A percentile compares a stretch with the other conserved stretches of the same genome.
Evolutionary conservation across 2,888 invertebrate species (phyloP).

Genomic region (Luffia ferchaultella): DNA sequence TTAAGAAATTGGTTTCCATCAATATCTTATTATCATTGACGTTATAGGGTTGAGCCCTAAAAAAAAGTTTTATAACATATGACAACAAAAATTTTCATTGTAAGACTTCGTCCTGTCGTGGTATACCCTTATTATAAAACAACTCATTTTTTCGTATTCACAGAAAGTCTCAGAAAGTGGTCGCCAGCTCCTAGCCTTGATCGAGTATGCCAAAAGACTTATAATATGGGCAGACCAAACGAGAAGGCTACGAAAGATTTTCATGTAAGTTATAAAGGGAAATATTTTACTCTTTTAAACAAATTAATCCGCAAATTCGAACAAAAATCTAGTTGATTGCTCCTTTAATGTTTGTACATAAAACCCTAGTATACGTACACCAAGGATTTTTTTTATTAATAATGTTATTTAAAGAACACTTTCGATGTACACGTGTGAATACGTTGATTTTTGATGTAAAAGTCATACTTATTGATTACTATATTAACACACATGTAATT

Average conservation of each 20-base stretch:
- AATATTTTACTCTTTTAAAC: not conserved
- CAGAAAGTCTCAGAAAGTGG: conserved; percentile 42
- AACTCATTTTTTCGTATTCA: conserved; percentile 2
- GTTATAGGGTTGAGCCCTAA: not conserved
- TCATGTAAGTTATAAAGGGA: conserved; percentile 18
- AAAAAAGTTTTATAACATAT: not conserved
- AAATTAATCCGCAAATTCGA: not conserved
- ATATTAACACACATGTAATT: not conserved
- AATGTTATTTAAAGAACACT: too few species aligned
- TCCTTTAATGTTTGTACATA: too few species aligned
- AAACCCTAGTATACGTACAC: too few species aligned
- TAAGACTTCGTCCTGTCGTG: not conserved
- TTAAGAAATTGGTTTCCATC: not conserved
- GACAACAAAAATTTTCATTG: not conserved
- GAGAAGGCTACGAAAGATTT: conserved; percentile 16
- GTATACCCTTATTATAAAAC: not conserved
- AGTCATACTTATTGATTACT: too few species aligned
- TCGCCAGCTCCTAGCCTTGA: conserved; percentile 33
- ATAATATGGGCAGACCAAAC: conserved; percentile 28
- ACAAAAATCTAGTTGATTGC: too few species aligned
- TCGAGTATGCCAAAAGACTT: conserved; percentile 49
- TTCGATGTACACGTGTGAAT: too few species aligned
- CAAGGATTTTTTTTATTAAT: not conserved
- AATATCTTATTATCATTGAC: not conserved
- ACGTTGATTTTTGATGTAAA: too few species aligned